phyloP scores from a whole-genome alignment of 2,113 vertebrate species.

The Glaucidium brasilianum region DNA sequence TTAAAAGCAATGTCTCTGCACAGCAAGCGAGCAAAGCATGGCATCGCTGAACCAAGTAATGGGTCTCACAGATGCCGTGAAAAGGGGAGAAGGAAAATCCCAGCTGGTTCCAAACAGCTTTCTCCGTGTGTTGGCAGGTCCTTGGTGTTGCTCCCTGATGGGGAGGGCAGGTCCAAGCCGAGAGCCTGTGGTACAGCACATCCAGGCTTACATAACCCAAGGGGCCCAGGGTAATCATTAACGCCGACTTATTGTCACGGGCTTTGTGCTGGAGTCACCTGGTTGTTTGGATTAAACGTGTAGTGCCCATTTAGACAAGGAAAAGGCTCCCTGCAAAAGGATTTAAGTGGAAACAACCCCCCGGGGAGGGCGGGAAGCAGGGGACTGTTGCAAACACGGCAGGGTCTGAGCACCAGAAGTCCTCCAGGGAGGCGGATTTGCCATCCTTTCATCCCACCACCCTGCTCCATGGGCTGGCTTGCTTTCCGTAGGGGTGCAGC shows the following conservation, averaged over 20 bases:
- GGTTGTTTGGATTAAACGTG: constrained; percentile 59
- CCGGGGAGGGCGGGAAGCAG: neutral
- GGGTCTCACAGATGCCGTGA: constrained; percentile 43
- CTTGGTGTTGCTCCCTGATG: neutral
- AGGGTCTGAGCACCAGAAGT: neutral
- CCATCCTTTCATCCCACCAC: neutral
- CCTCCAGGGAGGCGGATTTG: neutral
- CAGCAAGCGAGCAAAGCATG: neutral
- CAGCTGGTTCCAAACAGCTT: neutral
- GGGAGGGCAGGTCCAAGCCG: neutral
- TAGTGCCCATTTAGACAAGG: constrained; percentile 10
- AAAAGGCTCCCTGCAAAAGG: neutral
- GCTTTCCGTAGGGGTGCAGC: neutral
- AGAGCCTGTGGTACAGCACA: neutral
- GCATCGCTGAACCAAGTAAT: neutral
- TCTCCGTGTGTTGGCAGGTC: constrained; percentile 36
- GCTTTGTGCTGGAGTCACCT: constrained; percentile 62
- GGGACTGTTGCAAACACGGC: neutral
- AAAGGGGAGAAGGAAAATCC: constrained; percentile 28
- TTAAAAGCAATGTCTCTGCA: neutral
- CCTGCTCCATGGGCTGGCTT: neutral
- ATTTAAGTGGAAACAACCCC: neutral
- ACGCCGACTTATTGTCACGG: constrained; percentile 4
- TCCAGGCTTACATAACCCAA: constrained; percentile 59
- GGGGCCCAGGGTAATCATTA: constrained; percentile 66